These are phyloP conservation scores for Phacellophora camtschatica DNA, from an alignment of 30 jellyfish, hydroid and myxozoan species.

Conservation along the genomic window DNA sequence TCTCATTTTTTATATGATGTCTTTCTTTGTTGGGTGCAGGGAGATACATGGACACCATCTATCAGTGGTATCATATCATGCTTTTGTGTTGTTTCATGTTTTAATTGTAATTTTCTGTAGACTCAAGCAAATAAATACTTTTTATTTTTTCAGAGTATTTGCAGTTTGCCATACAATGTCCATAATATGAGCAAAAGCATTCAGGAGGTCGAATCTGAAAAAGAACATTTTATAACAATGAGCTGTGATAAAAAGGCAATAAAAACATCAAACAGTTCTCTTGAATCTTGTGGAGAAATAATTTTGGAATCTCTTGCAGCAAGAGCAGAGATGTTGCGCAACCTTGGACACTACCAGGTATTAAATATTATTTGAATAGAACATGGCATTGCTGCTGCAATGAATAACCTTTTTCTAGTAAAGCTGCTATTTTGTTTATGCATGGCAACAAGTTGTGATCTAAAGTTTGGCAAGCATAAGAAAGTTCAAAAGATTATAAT, in stretches of 20 bases:
- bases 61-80: no score
- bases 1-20: no score
- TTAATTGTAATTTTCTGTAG: not conserved
- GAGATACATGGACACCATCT: no score
- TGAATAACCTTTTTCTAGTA: no score
- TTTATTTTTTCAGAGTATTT: constrained; percentile 35
- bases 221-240: constrained; percentile 13
- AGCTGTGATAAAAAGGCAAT: constrained; percentile 18
- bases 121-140: not conserved
- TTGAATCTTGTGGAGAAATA: not conserved
- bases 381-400: no score
- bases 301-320: constrained; percentile 44
- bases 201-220: not conserved
- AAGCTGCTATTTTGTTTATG: no score
- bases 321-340: constrained; percentile 59
- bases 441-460: no score
- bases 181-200: constrained; percentile 11
- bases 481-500: no score
- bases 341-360: constrained; percentile 69
- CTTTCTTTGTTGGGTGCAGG: no score
- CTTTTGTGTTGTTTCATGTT: no score
- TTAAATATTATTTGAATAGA: no score
- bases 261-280: not conserved
- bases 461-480: no score
- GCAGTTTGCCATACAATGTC: constrained; percentile 51